Conservation (phyloP, 2,888 invertebrate species). For the Tetropium fuscum region DNA sequence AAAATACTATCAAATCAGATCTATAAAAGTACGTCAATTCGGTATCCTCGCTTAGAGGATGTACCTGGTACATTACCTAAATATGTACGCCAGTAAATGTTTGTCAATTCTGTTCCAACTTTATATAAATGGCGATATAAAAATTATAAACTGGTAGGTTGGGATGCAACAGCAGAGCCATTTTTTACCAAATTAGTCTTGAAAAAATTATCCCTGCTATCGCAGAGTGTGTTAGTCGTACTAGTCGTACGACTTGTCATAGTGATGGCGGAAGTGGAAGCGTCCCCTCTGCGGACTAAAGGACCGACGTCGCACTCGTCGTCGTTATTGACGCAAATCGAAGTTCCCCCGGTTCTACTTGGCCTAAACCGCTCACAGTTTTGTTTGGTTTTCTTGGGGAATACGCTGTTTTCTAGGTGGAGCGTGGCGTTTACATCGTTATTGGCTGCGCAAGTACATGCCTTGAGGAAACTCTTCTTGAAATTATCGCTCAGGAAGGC, state of each 20-base stretch:
- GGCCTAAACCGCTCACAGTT: slow-evolving; percentile 47
- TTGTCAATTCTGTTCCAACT: no score
- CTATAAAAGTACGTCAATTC: no score
- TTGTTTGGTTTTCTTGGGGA: slow-evolving; percentile 71
- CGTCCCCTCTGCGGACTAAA: slow-evolving; percentile 67
- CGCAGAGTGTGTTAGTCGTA: slow-evolving; percentile 60
- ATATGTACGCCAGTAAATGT: no score
- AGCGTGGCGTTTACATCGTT: slow-evolving; percentile 89
- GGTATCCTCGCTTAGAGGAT: no score
- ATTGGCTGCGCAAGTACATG: slow-evolving; percentile 89
- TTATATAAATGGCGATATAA: no score
- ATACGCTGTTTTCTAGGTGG: slow-evolving; percentile 89
- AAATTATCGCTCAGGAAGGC: slow-evolving; percentile 95
- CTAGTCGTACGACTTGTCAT: slow-evolving; percentile 71
- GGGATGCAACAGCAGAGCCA: slow-evolving; percentile 49
- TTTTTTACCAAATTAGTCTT: slow-evolving; percentile 45
- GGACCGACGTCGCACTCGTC: slow-evolving; percentile 69
- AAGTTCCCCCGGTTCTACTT: slow-evolving; percentile 58
- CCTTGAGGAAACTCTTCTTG: slow-evolving; percentile 94
- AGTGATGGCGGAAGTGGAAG: slow-evolving; percentile 70
- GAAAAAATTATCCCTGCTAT: slow-evolving; percentile 53
- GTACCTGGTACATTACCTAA: no score
- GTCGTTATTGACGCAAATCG: slow-evolving; percentile 62
- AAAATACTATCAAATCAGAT: no score
- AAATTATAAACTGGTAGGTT: slow-evolving; percentile 56